Base-by-base conservation (phyloP, 92 coral and sea anemone genomes). In the Zoanthus sansibaricus region DNA sequence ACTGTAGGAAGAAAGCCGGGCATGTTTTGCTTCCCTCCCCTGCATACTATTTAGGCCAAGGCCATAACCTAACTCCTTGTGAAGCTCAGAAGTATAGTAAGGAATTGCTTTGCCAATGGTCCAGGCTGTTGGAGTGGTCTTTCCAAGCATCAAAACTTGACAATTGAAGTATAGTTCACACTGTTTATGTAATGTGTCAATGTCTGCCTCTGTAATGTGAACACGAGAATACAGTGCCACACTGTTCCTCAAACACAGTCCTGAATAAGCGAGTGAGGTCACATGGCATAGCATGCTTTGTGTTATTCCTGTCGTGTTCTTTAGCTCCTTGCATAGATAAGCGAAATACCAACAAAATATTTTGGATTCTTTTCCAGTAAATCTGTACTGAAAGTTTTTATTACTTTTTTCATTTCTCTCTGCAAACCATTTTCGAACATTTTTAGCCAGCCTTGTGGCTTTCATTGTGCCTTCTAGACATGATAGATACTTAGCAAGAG, bases 31-130 rank as follows among this genome's bases (percentile, higher is more conserved):
- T 37, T 37, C 42, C 42, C 42, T 37, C 42, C 42, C 42, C 1
- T 37, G 86, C 91, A 88, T 88, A 14, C 87, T 78, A 83, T 88
- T 87, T 1, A 91, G 61, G 0, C 91, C 91, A 2, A 88, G 82
- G 0, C 91, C 91, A 88, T n/a, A 83, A 4, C 90, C 90, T n/a
- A 66, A 42, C 45, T 82, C 82, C 30, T 32, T 9, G 3, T 49
- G 46, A 14, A 88, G 10, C 91, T 88, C 6, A 37, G 42, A 16
- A 8, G 82, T 58, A 52, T 82, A 51, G 48, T 25, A 82, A 1
- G 88, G 91, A 46, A 88, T 83, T 25, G 88, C 91, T 21, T 82
- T 72, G 33, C 88, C 76, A 88, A 0, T 37, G 42, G 0, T 37
- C 42, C 42, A 37, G 7, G 75, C 75, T 13, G 91, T 88, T 49